Percentiles rank a stretch among this genome's conserved stretches.
phyloP scores from a whole-genome alignment of 1,140 invertebrate species.

The Heliconius nattereri region DNA sequence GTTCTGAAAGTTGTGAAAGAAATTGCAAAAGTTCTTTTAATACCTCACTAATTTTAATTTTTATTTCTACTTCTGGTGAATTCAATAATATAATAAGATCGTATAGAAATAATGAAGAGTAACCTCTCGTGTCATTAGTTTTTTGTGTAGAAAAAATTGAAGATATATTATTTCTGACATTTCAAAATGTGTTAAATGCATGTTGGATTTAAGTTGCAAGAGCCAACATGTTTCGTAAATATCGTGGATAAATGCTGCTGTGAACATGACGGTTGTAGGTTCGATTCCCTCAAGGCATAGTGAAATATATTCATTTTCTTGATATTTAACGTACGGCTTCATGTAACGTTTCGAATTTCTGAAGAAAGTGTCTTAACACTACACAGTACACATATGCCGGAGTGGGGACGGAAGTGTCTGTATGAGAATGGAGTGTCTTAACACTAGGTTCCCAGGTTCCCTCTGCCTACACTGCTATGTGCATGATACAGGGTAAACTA shows the following conservation, averaged over 20 bases:
- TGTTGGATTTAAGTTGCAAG: constrained; percentile 1
- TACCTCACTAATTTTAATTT: background rate
- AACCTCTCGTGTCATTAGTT: constrained; percentile 1
- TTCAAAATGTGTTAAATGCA: constrained; percentile 8
- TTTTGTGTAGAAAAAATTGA: background rate
- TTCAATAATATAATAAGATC: background rate
- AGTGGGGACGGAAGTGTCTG: too few relatives aligned
- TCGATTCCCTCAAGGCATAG: background rate
- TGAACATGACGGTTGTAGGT: background rate
- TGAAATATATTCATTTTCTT: too few relatives aligned
- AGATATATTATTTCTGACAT: background rate
- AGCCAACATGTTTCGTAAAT: background rate
- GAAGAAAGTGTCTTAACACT: background rate
- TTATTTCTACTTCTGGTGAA: background rate
- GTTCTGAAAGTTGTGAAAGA: too few relatives aligned
- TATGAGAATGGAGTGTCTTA: too few relatives aligned
- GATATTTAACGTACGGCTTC: too few relatives aligned
- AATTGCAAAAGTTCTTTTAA: background rate
- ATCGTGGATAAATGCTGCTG: too few relatives aligned
- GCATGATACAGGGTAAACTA: background rate
- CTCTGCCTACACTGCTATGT: background rate
- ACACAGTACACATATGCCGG: background rate
- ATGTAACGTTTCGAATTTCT: too few relatives aligned
- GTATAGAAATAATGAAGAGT: background rate
- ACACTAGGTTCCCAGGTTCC: background rate